Evolutionary conservation across 1,140 invertebrate species (phyloP).

Genomic region (Phymastichus coffea): DNA sequence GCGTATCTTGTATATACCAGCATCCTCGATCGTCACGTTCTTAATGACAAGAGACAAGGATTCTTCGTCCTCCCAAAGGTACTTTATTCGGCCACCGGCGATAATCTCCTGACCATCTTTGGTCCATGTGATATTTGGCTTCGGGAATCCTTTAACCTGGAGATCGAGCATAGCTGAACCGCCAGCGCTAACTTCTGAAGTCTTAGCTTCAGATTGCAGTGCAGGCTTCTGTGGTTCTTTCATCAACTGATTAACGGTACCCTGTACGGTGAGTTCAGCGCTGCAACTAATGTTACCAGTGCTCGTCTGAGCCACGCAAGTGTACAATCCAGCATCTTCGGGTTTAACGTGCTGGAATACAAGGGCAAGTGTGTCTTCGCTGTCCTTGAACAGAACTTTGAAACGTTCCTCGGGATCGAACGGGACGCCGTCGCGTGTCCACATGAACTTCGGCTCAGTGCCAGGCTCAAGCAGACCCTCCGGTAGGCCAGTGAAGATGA

Average conservation of each 20-base stretch:
- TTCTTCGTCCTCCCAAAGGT: slow-evolving; percentile 90
- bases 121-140: slow-evolving; percentile 86
- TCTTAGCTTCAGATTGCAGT: slow-evolving; percentile 72
- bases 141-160: slow-evolving; percentile 90
- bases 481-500: slow-evolving; percentile 73
- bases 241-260: slow-evolving; percentile 76
- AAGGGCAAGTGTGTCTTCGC: slow-evolving; percentile 87
- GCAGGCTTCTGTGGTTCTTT: slow-evolving; percentile 79
- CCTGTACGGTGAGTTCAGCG: slow-evolving; percentile 89
- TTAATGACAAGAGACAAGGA: slow-evolving; percentile 88
- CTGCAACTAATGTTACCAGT: slow-evolving; percentile 91
- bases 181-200: slow-evolving; percentile 75
- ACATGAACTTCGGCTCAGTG: slow-evolving; percentile 80
- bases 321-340: slow-evolving; percentile 92
- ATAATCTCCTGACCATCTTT: slow-evolving; percentile 82
- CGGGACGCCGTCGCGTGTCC: slow-evolving; percentile 86
- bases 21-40: slow-evolving; percentile 78
- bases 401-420: slow-evolving; percentile 92
- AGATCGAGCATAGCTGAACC: slow-evolving; percentile 82
- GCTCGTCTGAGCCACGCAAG: slow-evolving; percentile 89
- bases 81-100: slow-evolving; percentile 78
- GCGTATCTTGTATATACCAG: slow-evolving; percentile 79
- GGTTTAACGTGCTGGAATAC: slow-evolving; percentile 92
- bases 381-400: slow-evolving; percentile 88
- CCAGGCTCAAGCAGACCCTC: slow-evolving; percentile 71